Evolutionary conservation across 92 coral and sea anemone species (phyloP).

Genomic region (Zoanthus sociatus): DNA sequence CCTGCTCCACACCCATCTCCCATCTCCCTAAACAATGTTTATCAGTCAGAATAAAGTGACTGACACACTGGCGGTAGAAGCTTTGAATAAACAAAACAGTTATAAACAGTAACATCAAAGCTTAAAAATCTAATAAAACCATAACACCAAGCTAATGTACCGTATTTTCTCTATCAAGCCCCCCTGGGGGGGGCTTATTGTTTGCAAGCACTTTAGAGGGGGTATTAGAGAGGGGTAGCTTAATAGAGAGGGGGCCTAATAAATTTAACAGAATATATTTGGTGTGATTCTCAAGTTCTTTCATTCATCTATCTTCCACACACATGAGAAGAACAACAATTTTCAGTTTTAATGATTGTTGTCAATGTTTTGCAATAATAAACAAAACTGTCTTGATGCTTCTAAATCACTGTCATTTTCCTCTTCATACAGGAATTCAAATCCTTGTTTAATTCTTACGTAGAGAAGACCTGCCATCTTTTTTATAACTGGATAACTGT

Average conservation of each 20-base stretch:
- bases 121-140: background rate
- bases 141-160: conserved; percentile 9
- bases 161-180: background rate
- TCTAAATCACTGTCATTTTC: background rate
- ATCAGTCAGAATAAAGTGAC: background rate
- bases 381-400: background rate
- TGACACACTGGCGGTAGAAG: conserved; percentile 2
- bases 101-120: conserved; percentile 1
- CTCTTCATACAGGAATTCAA: conserved; percentile 23
- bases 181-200: too few relatives aligned
- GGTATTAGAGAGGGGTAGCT: too few relatives aligned
- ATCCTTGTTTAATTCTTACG: conserved; percentile 41
- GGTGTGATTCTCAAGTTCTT: too few relatives aligned
- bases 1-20: too few relatives aligned
- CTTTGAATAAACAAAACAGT: background rate
- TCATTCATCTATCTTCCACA: too few relatives aligned
- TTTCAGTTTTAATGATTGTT: too few relatives aligned
- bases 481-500: conserved; percentile 60
- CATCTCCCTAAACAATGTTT: conserved; percentile 15
- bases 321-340: too few relatives aligned
- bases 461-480: conserved; percentile 65
- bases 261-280: too few relatives aligned
- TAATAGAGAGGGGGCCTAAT: too few relatives aligned
- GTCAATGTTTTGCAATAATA: too few relatives aligned
- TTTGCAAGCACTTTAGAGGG: too few relatives aligned